Base-by-base conservation (phyloP, 2,888 invertebrate species). In the Macrophya annulata region DNA sequence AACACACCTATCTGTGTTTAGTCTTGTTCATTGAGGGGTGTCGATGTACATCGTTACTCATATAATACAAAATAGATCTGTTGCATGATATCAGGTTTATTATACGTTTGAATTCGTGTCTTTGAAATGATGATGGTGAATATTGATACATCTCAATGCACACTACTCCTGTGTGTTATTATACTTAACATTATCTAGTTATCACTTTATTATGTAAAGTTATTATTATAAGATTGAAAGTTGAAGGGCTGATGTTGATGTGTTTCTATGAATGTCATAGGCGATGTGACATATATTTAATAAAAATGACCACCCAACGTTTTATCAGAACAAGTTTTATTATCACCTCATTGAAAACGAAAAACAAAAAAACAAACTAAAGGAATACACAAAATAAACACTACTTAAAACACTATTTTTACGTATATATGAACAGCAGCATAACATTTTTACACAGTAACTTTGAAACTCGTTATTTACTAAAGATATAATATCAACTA, bases 121-220 rank as follows among this genome's bases (percentile, higher is more conserved):
- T 84, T 79, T 12, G 3, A 6, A n/a, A 83, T 21, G 31, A 85
- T 6, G 62, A 51, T 1, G 21, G n/a, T 77, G 48, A 37, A 51
- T 74, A 84, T 74, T 77, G 84, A 84, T 83, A 76, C 82, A 85
- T 37, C 37, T 55, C 48, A 77, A 77, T 31, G 55, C 17, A 37
- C 55, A 77, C 37, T 77, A 55, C 77, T 48, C 48, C 43, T 77
- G 25, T 55, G 12, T 77, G 31, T 77, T n/a, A 55, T 31, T 77
- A 77, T 85, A 85, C 84, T 76, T 85, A 85, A 84, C 21, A 84
- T 72, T 84, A 84, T 59, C 71, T 62, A 51, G 59, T 79, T 85
- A 68, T 40, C 62, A 40, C 37, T 45, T 51, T 68, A 48, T 17
- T 82, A 15, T 65, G 15, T 37, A 8, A 68, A 81, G 72, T 82